These are phyloP conservation scores for Drosophila novamexicana DNA, from an alignment of 1,140 invertebrate genomes.

Conservation along the genomic window DNA sequence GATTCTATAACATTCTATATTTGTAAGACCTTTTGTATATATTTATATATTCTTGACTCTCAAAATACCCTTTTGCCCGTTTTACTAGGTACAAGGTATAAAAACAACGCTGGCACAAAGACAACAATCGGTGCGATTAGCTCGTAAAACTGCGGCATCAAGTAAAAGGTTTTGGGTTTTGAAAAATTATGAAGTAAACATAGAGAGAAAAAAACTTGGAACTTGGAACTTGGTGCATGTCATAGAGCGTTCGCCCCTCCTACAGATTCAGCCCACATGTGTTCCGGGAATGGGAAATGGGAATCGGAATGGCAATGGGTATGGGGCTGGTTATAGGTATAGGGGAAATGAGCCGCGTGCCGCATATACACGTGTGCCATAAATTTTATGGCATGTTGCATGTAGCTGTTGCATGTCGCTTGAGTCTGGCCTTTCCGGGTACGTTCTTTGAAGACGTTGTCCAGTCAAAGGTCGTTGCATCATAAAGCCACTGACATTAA, in stretches of 20 bases:
- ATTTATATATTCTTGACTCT: background rate
- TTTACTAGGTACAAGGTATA: constrained; percentile 21
- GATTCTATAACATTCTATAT: too few species aligned
- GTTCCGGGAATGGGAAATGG: constrained; percentile 51
- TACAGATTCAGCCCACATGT: constrained; percentile 67
- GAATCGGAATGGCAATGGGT: constrained; percentile 20
- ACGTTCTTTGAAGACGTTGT: constrained; percentile 57
- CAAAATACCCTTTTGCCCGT: background rate
- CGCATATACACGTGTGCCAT: constrained; percentile 72
- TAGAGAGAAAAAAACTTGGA: constrained; percentile 42
- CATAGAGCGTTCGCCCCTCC: constrained; percentile 15
- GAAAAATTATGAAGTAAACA: constrained; percentile 72
- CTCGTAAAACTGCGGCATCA: constrained; percentile 67
- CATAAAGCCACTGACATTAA: constrained; percentile 78
- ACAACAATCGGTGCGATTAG: constrained; percentile 61
- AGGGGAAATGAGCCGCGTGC: constrained; percentile 61
- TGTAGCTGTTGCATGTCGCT: constrained; percentile 56
- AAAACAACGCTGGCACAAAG: background rate
- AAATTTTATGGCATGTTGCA: constrained; percentile 75
- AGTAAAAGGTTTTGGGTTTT: constrained; percentile 64
- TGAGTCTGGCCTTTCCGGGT: constrained; percentile 59
- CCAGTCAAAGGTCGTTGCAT: constrained; percentile 76
- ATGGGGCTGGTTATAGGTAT: background rate
- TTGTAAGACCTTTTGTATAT: too few species aligned
- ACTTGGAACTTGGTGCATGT: constrained; percentile 36